Conservation (phyloP, 2,113 vertebrate genomes). For the Petrocephalus microphthalmus region DNA sequence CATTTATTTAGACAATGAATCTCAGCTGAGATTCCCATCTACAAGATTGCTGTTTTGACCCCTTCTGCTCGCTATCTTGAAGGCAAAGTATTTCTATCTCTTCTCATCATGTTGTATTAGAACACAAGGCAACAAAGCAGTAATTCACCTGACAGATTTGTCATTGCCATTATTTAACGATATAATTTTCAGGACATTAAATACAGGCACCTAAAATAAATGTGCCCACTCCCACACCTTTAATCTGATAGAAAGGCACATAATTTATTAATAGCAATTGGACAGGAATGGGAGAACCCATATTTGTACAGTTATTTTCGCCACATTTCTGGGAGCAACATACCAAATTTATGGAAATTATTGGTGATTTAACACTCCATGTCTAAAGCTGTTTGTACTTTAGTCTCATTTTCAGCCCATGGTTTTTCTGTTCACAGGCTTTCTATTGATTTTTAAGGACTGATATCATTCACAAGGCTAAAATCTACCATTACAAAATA, state of each 20-base stretch:
- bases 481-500: not conserved
- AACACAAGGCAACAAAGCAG: not conserved
- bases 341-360: not conserved
- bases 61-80: not conserved
- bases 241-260: not conserved
- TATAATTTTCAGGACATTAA: not conserved
- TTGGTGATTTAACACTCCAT: not conserved
- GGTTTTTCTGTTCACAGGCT: not conserved
- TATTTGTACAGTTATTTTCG: not conserved
- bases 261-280: not conserved
- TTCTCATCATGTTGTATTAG: not conserved
- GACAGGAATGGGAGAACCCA: not conserved
- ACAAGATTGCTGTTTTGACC: conserved; percentile 4
- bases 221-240: not conserved
- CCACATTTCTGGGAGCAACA: not conserved
- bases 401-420: not conserved
- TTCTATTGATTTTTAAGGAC: not conserved
- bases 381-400: not conserved
- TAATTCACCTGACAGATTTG: not conserved
- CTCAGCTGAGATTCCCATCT: conserved; percentile 1
- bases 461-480: not conserved
- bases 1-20: conserved; percentile 9
- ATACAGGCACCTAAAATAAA: not conserved
- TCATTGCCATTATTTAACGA: not conserved
- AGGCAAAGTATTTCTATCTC: not conserved